Evolutionary conservation across 2,888 invertebrate genomes (phyloP).

Genomic region (Nephrotoma guestfalica): DNA sequence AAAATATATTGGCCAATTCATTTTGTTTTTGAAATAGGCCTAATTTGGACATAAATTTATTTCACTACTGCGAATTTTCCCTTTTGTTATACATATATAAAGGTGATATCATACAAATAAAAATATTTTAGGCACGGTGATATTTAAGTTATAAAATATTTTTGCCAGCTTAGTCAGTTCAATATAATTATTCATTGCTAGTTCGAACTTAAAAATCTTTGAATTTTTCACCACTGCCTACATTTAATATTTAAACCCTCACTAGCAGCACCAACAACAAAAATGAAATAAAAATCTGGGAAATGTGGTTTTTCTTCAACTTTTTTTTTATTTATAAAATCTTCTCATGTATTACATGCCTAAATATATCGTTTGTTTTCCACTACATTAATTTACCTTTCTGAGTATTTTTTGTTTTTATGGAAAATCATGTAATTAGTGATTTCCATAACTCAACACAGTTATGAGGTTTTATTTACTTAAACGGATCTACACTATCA

Average conservation of each 20-base stretch:
- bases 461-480: background rate
- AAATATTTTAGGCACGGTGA: background rate
- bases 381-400: background rate
- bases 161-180: too few relatives aligned
- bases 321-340: background rate
- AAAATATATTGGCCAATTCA: background rate
- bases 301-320: background rate
- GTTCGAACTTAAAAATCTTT: too few relatives aligned
- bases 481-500: background rate
- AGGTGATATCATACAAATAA: background rate
- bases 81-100: background rate
- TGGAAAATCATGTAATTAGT: background rate
- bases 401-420: background rate
- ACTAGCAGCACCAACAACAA: too few relatives aligned
- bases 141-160: too few relatives aligned
- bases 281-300: too few relatives aligned
- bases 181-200: too few relatives aligned
- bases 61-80: background rate
- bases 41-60: background rate
- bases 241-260: too few relatives aligned
- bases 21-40: background rate
- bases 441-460: background rate
- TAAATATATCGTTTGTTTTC: background rate
- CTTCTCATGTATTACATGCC: background rate
- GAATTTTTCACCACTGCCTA: too few relatives aligned